A percentile compares a stretch with the other conserved stretches of the same genome.
These are phyloP conservation scores for Dolichopus griseipennis DNA, from an alignment of 2,888 invertebrate species.

Conservation along the genomic window DNA sequence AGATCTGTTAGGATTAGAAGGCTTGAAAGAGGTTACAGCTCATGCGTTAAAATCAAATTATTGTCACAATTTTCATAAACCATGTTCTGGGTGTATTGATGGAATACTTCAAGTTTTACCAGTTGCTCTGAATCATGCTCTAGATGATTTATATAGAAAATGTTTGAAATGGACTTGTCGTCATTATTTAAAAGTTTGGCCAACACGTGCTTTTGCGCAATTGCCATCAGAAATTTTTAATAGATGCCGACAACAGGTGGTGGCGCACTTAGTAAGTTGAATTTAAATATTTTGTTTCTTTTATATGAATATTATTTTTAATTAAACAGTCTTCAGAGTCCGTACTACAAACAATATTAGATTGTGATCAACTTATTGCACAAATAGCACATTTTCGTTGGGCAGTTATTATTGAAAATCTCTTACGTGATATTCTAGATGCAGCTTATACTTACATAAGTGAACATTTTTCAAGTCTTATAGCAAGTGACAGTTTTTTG, in stretches of 20 bases:
- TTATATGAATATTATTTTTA: constrained; percentile 12
- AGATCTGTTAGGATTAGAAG: constrained; percentile 83
- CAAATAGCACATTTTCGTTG: constrained; percentile 72
- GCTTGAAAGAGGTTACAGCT: constrained; percentile 83
- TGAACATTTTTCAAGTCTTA: constrained; percentile 65
- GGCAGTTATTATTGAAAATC: constrained; percentile 60
- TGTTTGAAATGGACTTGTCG: constrained; percentile 81
- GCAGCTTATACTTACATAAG: constrained; percentile 71
- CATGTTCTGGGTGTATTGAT: constrained; percentile 78
- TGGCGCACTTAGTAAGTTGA: constrained; percentile 59
- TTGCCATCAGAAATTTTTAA: constrained; percentile 73
- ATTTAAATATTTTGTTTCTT: neutral
- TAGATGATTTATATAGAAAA: constrained; percentile 79
- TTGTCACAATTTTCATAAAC: constrained; percentile 92
- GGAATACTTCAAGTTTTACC: constrained; percentile 83
- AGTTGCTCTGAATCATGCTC: constrained; percentile 71
- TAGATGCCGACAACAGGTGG: constrained; percentile 74
- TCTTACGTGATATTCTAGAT: constrained; percentile 72
- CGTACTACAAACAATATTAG: constrained; percentile 72
- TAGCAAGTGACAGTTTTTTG: constrained; percentile 58
- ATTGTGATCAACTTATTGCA: constrained; percentile 71
- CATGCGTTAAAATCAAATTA: constrained; percentile 79
- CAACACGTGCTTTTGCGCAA: constrained; percentile 78
- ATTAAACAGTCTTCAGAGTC: constrained; percentile 59
- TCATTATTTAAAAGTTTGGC: constrained; percentile 83